Evolutionary conservation across 2,797 vertebrate genomes (phyloP), one percentile per base, ranked within the genome.

Genomic region (Galagoides demidoff): DNA sequence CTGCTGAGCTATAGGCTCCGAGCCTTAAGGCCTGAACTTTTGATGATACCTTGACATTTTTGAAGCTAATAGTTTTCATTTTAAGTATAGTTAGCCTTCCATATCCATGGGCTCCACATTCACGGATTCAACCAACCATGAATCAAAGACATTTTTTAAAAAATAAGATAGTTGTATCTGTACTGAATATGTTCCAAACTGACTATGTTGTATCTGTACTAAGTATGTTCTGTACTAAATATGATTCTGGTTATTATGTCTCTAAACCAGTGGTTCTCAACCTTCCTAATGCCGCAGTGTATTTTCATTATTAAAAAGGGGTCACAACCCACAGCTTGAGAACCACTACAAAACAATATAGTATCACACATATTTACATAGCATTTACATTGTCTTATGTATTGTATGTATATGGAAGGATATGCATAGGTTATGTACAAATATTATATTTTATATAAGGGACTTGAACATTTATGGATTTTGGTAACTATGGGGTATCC

Each of bases 61-160:
- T 29, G 64, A 93, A 43, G 78, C 27, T 52, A 52, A 37, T 77
- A 31, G 78, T 89, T 85, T 87, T 88, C 43, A 95, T n/a, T 88
- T 49, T n/a, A 73, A 83, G 23, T 87, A 20, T 14, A 79, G 7
- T 25, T 27, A n/a, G n/a, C 52, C 22, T 25, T 79, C n/a, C 7
- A 52, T 57, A 79, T 57, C 52, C 13, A 25, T 23, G 77, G 77
- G 52, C 20, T 57, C 52, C n/a, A 57, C 77, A 79, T 78, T 20
- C n/a, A n/a, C 34, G 49, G 49, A 78, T 37, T 79, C 52, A 57
- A 55, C n/a, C 22, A 79, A 79, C 13, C 22, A 79, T 37, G n/a
- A 22, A 57, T 79, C 77, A 79, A 79, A 79, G 27, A 57, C 29
- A 79, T 25, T 79, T 55, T 63, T 66, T n/a, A 2, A 55, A 57